Conservation (phyloP, 2,797 vertebrate species). For the Oryzias sinensis region DNA sequence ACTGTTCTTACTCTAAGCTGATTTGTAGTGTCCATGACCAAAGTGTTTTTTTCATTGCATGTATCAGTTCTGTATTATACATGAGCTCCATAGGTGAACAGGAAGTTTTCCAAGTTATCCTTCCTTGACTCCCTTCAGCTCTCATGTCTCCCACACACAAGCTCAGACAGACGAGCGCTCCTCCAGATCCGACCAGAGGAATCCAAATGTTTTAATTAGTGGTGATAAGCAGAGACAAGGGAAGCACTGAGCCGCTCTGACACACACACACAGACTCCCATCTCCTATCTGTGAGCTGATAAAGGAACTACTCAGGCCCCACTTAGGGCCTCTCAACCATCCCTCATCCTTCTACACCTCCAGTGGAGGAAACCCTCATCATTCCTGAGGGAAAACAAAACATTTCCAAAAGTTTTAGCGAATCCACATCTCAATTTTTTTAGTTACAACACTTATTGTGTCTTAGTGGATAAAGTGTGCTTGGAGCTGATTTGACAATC, state of each 20-base stretch:
- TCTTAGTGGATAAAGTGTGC: too few species aligned
- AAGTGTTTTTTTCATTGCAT: constrained; percentile 3
- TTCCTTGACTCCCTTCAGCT: constrained; percentile 62
- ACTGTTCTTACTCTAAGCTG: background rate
- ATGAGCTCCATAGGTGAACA: constrained; percentile 74
- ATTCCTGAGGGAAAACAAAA: background rate
- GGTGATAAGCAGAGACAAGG: constrained; percentile 78
- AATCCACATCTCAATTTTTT: background rate
- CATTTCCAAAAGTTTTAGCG: background rate
- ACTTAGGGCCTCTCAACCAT: constrained; percentile 65
- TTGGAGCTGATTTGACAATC: too few species aligned
- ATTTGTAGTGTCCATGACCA: background rate
- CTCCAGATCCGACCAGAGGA: constrained; percentile 66
- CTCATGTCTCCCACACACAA: constrained; percentile 65
- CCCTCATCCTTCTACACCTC: constrained; percentile 39
- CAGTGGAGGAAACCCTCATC: constrained; percentile 19
- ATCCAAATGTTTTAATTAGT: constrained; percentile 83
- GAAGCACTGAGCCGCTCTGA: constrained; percentile 66
- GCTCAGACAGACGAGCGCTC: constrained; percentile 59
- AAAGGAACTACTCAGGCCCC: constrained; percentile 74
- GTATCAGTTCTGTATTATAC: constrained; percentile 13
- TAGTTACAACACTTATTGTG: constrained; percentile 5
- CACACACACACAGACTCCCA: constrained; percentile 19
- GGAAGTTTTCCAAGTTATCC: constrained; percentile 68
- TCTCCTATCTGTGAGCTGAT: constrained; percentile 70